Conservation (phyloP, 2,113 vertebrate species). For the Anoplopoma fimbria region DNA sequence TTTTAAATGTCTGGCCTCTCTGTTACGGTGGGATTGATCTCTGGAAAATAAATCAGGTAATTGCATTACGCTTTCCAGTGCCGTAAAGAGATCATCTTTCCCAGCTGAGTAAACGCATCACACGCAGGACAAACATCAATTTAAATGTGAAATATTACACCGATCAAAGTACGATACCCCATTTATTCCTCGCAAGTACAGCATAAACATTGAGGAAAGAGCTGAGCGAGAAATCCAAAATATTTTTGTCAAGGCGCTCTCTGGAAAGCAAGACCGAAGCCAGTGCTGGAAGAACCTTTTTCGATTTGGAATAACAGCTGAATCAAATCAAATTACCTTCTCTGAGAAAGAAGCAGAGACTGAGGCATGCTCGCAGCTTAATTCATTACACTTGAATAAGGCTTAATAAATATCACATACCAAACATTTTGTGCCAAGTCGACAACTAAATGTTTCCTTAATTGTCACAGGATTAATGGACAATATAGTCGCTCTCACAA, state of each 20-base stretch:
- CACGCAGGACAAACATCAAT: slow-evolving; percentile 75
- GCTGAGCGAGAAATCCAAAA: slow-evolving; percentile 54
- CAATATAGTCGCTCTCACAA: slow-evolving; percentile 56
- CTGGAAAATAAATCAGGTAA: slow-evolving; percentile 78
- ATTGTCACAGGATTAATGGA: slow-evolving; percentile 69
- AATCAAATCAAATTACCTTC: slow-evolving; percentile 54
- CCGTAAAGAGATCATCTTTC: slow-evolving; percentile 76
- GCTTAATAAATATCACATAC: slow-evolving; percentile 56
- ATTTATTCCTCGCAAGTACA: slow-evolving; percentile 60
- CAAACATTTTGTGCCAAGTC: slow-evolving; percentile 52
- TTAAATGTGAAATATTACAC: slow-evolving; percentile 80
- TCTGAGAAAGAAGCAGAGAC: slow-evolving; percentile 47
- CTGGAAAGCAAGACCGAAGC: slow-evolving; percentile 30
- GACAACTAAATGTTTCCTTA: slow-evolving; percentile 62
- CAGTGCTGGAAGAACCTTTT: slow-evolving; percentile 54
- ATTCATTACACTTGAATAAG: slow-evolving; percentile 54
- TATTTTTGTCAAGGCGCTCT: slow-evolving; percentile 31
- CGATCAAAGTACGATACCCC: slow-evolving; percentile 70
- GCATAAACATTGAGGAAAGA: slow-evolving; percentile 65
- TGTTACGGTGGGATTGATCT: slow-evolving; percentile 66
- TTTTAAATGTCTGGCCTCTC: slow-evolving; percentile 63
- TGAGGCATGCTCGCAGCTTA: slow-evolving; percentile 25
- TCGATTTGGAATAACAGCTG: slow-evolving; percentile 39
- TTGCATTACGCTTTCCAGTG: slow-evolving; percentile 75
- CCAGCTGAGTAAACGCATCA: slow-evolving; percentile 80